Conservation (phyloP, 2,888 invertebrate genomes). For the Tethea ocularis region DNA sequence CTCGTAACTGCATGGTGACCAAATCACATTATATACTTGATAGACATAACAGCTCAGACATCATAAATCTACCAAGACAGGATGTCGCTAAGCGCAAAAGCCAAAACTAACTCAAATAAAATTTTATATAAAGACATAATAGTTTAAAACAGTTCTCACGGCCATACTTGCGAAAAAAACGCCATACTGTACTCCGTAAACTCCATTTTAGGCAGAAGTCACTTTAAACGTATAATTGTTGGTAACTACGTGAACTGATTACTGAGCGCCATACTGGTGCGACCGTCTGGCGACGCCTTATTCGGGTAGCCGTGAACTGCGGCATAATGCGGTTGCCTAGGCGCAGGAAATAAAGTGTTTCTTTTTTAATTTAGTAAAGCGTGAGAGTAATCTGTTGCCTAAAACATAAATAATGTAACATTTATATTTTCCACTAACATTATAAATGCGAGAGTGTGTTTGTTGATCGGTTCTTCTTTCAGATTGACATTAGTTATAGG, state of each 20-base stretch:
- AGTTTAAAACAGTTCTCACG: conserved; percentile 46
- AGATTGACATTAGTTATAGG: too few species aligned
- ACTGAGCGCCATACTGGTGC: conserved; percentile 12
- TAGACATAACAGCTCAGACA: neutral
- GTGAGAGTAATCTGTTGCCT: neutral
- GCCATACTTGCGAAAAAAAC: conserved; percentile 29
- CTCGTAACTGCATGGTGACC: neutral
- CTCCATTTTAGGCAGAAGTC: conserved; percentile 60
- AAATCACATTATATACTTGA: neutral
- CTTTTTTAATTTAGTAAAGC: neutral
- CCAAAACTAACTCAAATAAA: conserved; percentile 19
- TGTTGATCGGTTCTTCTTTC: too few species aligned
- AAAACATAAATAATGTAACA: too few species aligned
- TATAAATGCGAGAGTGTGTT: too few species aligned
- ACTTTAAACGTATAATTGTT: conserved; percentile 44
- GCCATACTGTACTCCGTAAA: conserved; percentile 33
- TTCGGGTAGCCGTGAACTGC: conserved; percentile 6
- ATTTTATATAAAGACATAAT: conserved; percentile 20
- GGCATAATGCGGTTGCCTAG: conserved; percentile 5
- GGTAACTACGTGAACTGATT: conserved; percentile 20
- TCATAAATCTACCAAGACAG: neutral
- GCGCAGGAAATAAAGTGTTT: conserved; percentile 3
- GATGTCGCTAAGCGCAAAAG: conserved; percentile 7
- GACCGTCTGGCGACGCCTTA: conserved; percentile 16
- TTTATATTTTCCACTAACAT: too few species aligned